Conservation (phyloP, 1,140 invertebrate species). For the Cydia fagiglandana region DNA sequence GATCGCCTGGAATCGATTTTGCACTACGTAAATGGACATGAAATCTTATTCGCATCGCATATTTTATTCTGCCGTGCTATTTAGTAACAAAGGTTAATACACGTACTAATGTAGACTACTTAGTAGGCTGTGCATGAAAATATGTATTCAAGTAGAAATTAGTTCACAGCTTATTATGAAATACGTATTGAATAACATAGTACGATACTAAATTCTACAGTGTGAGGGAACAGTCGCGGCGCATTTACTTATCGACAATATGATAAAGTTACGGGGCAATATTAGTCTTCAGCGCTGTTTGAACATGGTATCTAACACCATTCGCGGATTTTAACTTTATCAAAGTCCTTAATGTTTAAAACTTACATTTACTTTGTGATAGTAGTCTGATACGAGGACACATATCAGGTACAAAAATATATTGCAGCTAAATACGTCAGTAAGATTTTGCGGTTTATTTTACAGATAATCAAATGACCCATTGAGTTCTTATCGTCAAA, state of each 20-base stretch:
- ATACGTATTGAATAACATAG: neutral
- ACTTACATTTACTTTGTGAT: constrained; percentile 28
- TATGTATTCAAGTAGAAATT: too few species aligned
- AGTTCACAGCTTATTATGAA: too few species aligned
- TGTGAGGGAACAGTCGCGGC: constrained; percentile 50
- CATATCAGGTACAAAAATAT: neutral
- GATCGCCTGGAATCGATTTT: constrained; percentile 32
- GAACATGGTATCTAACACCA: constrained; percentile 48
- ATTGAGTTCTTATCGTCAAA: neutral
- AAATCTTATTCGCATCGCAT: neutral
- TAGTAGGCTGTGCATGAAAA: too few species aligned
- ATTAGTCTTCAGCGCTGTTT: constrained; percentile 53
- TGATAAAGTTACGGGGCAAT: constrained; percentile 54
- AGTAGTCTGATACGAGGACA: constrained; percentile 1
- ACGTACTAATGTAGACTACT: neutral
- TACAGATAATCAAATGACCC: neutral
- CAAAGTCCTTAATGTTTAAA: constrained; percentile 25
- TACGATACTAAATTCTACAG: constrained; percentile 36
- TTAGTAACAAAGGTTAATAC: neutral
- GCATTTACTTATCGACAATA: constrained; percentile 64
- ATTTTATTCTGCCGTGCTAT: neutral
- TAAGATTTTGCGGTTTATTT: neutral
- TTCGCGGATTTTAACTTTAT: constrained; percentile 52
- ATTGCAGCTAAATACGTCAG: neutral
- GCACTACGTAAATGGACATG: neutral